phyloP scores from a whole-genome alignment of 2,888 invertebrate genomes.

The Erebia ligea region DNA sequence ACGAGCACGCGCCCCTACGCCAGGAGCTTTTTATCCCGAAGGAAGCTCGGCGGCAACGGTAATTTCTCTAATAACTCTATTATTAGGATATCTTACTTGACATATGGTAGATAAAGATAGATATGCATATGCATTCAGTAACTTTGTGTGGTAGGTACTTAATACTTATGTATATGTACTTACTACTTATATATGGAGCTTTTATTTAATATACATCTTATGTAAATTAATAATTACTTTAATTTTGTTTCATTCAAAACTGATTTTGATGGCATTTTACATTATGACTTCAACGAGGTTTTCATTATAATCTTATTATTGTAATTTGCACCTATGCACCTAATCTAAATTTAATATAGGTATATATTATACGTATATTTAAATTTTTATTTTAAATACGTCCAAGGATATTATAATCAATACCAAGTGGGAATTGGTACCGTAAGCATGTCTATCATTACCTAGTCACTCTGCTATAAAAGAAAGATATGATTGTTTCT shows the following conservation, averaged over 20 bases:
- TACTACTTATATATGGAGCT: not conserved
- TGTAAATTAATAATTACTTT: too few relatives aligned
- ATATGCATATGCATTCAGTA: not conserved
- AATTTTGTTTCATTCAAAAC: too few relatives aligned
- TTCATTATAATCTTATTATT: too few relatives aligned
- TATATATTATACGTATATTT: too few relatives aligned
- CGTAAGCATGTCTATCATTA: not conserved
- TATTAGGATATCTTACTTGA: conserved; percentile 55
- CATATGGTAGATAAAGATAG: conserved; percentile 40
- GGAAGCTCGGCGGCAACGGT: conserved; percentile 50
- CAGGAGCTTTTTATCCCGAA: conserved; percentile 63
- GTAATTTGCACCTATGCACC: not conserved
- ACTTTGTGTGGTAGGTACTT: not conserved
- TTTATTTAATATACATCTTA: not conserved
- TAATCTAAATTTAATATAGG: not conserved
- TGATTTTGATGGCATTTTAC: too few relatives aligned
- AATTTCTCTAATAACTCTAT: conserved; percentile 51
- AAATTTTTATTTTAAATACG: too few relatives aligned
- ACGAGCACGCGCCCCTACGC: conserved; percentile 71
- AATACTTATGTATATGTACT: not conserved
- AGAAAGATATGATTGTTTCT: conserved; percentile 3
- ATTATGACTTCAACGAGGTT: too few relatives aligned
- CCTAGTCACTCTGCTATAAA: not conserved
- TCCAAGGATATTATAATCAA: too few relatives aligned
- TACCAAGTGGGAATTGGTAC: not conserved